Evolutionary conservation across 2,113 vertebrate species (phyloP).

Genomic region (Lagopus muta): DNA sequence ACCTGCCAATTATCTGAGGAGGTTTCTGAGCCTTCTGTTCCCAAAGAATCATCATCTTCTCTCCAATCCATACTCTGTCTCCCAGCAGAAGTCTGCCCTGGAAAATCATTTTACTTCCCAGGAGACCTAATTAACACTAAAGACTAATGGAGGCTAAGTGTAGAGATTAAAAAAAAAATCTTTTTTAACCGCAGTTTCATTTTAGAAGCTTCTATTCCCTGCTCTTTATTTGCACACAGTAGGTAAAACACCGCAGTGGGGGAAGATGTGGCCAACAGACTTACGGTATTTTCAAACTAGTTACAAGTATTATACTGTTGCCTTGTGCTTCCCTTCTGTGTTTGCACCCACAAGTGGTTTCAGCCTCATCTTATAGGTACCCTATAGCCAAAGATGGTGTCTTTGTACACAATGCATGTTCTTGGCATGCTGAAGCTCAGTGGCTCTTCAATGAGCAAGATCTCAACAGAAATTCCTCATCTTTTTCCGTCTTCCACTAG

Average conservation of each 20-base stretch:
- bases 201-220: constrained; percentile 7
- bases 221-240: constrained; percentile 22
- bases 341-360: not conserved
- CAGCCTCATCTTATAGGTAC: not conserved
- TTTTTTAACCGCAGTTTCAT: not conserved
- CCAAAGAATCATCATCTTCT: constrained; percentile 9
- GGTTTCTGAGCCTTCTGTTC: constrained; percentile 30
- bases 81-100: constrained; percentile 47
- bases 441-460: not conserved
- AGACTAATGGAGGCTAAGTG: not conserved
- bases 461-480: not conserved
- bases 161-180: not conserved
- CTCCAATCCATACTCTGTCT: constrained; percentile 18
- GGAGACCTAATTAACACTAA: constrained; percentile 64
- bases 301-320: not conserved
- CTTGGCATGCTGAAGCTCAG: not conserved
- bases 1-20: constrained; percentile 6
- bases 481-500: not conserved
- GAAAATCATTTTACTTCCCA: constrained; percentile 50
- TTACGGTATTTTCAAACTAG: not conserved
- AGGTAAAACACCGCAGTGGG: not conserved
- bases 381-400: not conserved
- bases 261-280: not conserved
- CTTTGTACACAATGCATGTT: not conserved
- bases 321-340: not conserved